Evolutionary conservation across 2,888 invertebrate genomes (phyloP), one percentile per base, ranked within the genome.

Genomic region (Diogma glabrata): DNA sequence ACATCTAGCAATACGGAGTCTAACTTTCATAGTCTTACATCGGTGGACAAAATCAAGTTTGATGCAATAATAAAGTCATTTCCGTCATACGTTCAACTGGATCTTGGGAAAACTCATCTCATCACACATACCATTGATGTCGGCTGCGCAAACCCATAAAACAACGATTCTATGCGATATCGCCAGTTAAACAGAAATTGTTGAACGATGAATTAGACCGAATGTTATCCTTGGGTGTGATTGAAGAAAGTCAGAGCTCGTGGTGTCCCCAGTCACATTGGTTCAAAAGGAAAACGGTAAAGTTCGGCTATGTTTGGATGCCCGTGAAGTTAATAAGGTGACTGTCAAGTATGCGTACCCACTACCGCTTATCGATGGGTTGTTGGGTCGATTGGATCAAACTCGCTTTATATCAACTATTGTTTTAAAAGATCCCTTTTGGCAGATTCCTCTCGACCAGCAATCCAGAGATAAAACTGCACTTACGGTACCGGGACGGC

Each of bases 181-280:
- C 56, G 4, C 57, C 55, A 6, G 55, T 52, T 3, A 48, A 56
- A 7, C 56, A 58, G 36, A 53, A 53, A 14, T 26, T n/a, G n/a
- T 16, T 56, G 6, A 55, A 55, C 30, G 54, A 53, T 3, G 63
- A 64, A 52, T 56, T 65, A 1, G 61, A 64, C 23, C 47, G 59
- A 3, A 65, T 65, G 64, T 17, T 65, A 2, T 47, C 22, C 4
- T 45, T 57, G 1, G 60, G 57, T 3, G 57, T 65, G 0, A 58
- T 66, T 1, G 63, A 64, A 26, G 57, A 55, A 17, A 61, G 59
- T 0, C 52, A 54, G 1, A 63, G 61, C 22, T 52, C 57, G 2
- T 63, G 63, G 63, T 58, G 58, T 7, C 60, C 4, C 61, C 61
- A 2, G 58, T 62, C 5, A 57, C 60, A n/a, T n/a, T n/a, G n/a